Conservation (phyloP, 2,888 invertebrate species). For the Drosophila emarginata region DNA sequence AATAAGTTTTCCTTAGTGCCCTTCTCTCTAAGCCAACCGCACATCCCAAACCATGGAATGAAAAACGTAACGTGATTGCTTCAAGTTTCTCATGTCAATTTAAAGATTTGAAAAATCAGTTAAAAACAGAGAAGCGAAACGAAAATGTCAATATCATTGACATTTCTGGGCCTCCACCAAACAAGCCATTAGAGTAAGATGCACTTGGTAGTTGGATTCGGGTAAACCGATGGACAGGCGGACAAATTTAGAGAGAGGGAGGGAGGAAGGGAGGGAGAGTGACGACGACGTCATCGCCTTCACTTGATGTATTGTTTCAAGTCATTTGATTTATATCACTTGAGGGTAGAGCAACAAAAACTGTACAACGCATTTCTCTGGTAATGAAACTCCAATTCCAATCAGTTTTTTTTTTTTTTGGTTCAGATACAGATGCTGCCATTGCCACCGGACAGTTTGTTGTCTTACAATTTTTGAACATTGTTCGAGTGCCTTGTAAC, state of each 20-base stretch:
- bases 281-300: conserved; percentile 37
- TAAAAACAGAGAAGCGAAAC: conserved; percentile 20
- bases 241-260: not conserved
- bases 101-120: conserved; percentile 55
- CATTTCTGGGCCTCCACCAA: conserved; percentile 57
- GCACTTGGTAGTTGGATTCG: conserved; percentile 44
- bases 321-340: conserved; percentile 72
- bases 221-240: conserved; percentile 10
- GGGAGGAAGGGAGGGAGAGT: not conserved
- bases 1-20: conserved; percentile 19
- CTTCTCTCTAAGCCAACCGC: conserved; percentile 27
- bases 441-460: conserved; percentile 21
- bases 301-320: conserved; percentile 72
- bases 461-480: conserved; percentile 28
- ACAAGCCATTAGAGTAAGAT: conserved; percentile 61
- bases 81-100: conserved; percentile 73
- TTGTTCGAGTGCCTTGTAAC: conserved; percentile 47
- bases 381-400: conserved; percentile 73
- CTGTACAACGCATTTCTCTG: conserved; percentile 53
- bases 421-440: conserved; percentile 24
- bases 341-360: not conserved
- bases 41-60: not conserved
- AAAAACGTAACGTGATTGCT: conserved; percentile 60
- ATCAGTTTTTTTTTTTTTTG: conserved; percentile 46
- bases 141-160: conserved; percentile 75